Percentiles rank a stretch among this genome's conserved stretches.
Conservation (phyloP, 2,888 invertebrate genomes). For the Thecocarcelia acutangulata region DNA sequence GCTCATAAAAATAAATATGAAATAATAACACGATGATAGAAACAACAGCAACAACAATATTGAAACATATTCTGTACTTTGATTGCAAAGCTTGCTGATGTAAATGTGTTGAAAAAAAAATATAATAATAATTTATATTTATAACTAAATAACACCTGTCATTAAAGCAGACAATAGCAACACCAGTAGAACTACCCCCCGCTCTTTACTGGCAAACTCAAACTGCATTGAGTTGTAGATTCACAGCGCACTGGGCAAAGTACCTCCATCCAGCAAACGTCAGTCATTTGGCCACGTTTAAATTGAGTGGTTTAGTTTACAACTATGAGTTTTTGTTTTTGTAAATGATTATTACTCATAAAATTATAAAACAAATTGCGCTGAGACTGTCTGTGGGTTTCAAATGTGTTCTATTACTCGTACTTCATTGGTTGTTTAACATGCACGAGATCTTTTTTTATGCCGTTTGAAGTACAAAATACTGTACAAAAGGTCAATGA, state of each 20-base stretch:
- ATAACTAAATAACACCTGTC: conserved; percentile 48
- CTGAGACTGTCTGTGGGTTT: conserved; percentile 11
- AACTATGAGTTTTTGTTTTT: background rate
- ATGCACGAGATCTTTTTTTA: too few relatives aligned
- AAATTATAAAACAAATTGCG: conserved; percentile 8
- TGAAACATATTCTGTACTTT: conserved; percentile 28
- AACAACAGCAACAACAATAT: conserved; percentile 4
- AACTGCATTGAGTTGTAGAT: background rate
- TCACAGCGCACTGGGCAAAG: conserved; percentile 5
- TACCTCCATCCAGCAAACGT: conserved; percentile 11
- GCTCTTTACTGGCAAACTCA: background rate
- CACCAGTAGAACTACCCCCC: background rate
- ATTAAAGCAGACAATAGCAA: background rate
- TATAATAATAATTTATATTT: background rate
- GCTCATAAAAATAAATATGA: conserved; percentile 23
- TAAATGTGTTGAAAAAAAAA: background rate
- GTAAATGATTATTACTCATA: conserved; percentile 14
- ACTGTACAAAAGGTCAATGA: too few relatives aligned
- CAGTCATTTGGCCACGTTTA: conserved; percentile 1
- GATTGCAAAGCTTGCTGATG: conserved; percentile 11
- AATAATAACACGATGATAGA: background rate
- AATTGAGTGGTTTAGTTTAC: background rate
- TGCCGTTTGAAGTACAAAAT: too few relatives aligned
- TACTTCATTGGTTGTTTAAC: too few relatives aligned
- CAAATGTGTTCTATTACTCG: too few relatives aligned